Evolutionary conservation across 2,888 invertebrate genomes (phyloP).

Genomic region (Aphidoletes aphidimyza): DNA sequence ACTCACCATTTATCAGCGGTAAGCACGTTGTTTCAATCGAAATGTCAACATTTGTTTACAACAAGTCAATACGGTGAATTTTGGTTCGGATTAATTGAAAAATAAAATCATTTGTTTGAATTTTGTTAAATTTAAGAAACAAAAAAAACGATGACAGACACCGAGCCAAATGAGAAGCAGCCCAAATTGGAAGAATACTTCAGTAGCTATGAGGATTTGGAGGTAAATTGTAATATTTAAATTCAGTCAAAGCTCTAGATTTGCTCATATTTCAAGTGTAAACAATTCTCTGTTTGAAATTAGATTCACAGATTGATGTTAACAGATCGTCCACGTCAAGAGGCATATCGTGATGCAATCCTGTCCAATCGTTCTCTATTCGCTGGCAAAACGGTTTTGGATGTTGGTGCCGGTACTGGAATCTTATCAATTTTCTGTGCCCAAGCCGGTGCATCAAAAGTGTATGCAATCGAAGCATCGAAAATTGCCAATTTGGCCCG

Average conservation of each 20-base stretch:
- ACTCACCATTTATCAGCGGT: neutral
- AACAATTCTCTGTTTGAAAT: neutral
- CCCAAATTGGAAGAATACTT: slow-evolving; percentile 70
- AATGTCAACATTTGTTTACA: slow-evolving; percentile 50
- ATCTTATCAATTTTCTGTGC: slow-evolving; percentile 91
- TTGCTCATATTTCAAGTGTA: neutral
- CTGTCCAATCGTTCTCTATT: slow-evolving; percentile 74
- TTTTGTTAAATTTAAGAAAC: neutral
- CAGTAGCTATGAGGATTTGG: slow-evolving; percentile 78
- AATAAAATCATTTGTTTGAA: neutral
- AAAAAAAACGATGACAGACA: slow-evolving; percentile 14
- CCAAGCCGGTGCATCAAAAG: slow-evolving; percentile 85
- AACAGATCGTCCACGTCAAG: slow-evolving; percentile 78
- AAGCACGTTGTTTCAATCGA: slow-evolving; percentile 48
- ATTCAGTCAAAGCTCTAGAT: neutral
- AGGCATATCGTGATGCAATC: slow-evolving; percentile 85
- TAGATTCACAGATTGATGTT: slow-evolving; percentile 86
- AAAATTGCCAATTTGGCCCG: slow-evolving; percentile 73
- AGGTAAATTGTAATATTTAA: slow-evolving; percentile 69
- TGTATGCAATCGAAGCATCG: slow-evolving; percentile 87
- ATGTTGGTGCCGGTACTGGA: slow-evolving; percentile 88
- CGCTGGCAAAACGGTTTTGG: slow-evolving; percentile 82
- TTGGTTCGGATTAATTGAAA: neutral
- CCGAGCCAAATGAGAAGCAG: neutral
- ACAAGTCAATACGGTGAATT: neutral